Evolutionary conservation across 1,140 invertebrate species (phyloP).

Genomic region (Drosophila jambulina): DNA sequence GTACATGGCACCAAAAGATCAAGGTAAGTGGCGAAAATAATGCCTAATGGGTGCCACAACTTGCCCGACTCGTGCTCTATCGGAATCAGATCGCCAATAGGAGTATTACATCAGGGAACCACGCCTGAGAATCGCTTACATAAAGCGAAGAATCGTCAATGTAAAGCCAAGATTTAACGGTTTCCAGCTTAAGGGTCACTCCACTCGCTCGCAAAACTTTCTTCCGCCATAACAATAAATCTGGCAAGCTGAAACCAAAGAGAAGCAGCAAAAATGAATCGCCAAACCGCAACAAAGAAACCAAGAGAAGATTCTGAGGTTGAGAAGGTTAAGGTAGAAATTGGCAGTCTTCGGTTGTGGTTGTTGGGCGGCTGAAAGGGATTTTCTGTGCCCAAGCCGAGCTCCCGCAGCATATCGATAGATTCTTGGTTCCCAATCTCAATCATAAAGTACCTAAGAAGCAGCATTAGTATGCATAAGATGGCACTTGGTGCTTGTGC

Average conservation of each 20-base stretch:
- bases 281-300: constrained; percentile 24
- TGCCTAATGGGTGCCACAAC: constrained; percentile 6
- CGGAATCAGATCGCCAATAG: constrained; percentile 11
- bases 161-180: constrained; percentile 16
- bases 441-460: constrained; percentile 17
- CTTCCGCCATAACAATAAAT: constrained; percentile 37
- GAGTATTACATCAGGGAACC: constrained; percentile 5
- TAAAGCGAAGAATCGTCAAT: constrained; percentile 14
- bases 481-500: constrained; percentile 10
- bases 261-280: constrained; percentile 18
- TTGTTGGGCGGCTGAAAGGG: constrained; percentile 4
- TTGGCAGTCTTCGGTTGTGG: constrained; percentile 21
- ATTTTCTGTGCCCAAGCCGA: constrained; percentile 2
- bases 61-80: not conserved
- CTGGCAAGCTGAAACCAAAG: constrained; percentile 17
- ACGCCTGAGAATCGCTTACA: constrained; percentile 9
- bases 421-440: constrained; percentile 22
- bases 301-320: constrained; percentile 19
- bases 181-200: constrained; percentile 40
- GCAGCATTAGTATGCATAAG: constrained; percentile 33
- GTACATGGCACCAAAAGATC: constrained; percentile 52
- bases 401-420: constrained; percentile 7
- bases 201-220: constrained; percentile 35
- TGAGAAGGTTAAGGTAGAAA: constrained; percentile 54
- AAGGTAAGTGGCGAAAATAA: constrained; percentile 62